A percentile compares a stretch with the other conserved stretches of the same genome.
phyloP scores from a whole-genome alignment of 2,888 invertebrate genomes.

The Artemia sinica region DNA sequence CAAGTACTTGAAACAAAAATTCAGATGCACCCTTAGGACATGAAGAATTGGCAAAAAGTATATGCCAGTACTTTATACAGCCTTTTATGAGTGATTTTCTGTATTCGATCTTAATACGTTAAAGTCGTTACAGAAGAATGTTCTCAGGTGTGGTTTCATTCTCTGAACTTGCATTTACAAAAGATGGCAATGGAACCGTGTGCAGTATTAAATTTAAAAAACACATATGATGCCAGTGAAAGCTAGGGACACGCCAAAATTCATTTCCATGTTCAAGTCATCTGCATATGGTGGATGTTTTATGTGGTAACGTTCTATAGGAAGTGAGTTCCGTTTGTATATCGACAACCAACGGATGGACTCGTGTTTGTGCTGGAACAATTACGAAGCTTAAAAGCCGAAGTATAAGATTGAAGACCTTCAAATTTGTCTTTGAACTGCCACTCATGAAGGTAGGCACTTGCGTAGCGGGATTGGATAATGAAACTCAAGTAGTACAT shows the following conservation, averaged over 20 bases:
- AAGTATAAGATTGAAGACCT: conserved; percentile 26
- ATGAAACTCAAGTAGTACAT: conserved; percentile 58
- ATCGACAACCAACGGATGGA: conserved; percentile 38
- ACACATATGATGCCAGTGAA: conserved; percentile 63
- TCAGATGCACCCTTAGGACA: too few species aligned
- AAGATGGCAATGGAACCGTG: conserved; percentile 62
- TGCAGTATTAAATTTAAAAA: conserved; percentile 69
- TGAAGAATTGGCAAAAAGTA: too few species aligned
- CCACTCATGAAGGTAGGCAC: conserved; percentile 52
- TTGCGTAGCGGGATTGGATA: conserved; percentile 60
- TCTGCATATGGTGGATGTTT: conserved; percentile 38
- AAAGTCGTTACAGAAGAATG: neutral
- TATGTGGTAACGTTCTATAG: conserved; percentile 46
- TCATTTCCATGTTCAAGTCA: conserved; percentile 51
- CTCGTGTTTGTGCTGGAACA: neutral
- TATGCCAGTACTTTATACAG: too few species aligned
- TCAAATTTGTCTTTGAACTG: conserved; percentile 38
- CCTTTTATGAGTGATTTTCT: too few species aligned
- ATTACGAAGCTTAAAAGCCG: conserved; percentile 13
- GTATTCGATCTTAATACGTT: too few species aligned
- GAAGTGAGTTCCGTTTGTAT: conserved; percentile 51
- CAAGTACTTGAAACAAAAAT: too few species aligned
- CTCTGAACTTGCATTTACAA: conserved; percentile 73
- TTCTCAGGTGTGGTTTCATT: conserved; percentile 34
- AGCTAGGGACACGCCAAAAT: conserved; percentile 61